Conservation (phyloP, 2,888 invertebrate genomes). For the Acleris laterana region DNA sequence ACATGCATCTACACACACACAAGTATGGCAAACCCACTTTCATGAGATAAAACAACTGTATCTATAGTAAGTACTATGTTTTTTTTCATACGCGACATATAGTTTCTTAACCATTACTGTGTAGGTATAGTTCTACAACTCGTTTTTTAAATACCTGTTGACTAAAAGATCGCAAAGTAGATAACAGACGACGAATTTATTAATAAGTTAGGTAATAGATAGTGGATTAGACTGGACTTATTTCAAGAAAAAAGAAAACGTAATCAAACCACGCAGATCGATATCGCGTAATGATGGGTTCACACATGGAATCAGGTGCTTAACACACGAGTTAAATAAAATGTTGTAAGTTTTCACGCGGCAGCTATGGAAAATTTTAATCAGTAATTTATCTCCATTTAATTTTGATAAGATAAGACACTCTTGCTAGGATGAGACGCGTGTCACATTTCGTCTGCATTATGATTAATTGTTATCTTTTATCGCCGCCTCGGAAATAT, state of each 20-base stretch:
- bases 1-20: too few relatives aligned
- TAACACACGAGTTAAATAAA: constrained; percentile 28
- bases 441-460: constrained; percentile 66
- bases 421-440: constrained; percentile 57
- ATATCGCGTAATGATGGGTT: constrained; percentile 6
- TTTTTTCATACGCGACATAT: too few relatives aligned
- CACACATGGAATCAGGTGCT: constrained; percentile 23
- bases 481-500: constrained; percentile 56
- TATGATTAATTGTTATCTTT: constrained; percentile 57
- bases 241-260: background rate
- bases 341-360: constrained; percentile 54
- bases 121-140: too few relatives aligned
- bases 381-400: constrained; percentile 62
- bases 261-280: background rate
- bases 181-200: too few relatives aligned
- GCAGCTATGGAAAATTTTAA: constrained; percentile 69
- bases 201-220: too few relatives aligned
- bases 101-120: too few relatives aligned
- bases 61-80: too few relatives aligned
- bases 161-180: too few relatives aligned
- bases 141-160: too few relatives aligned
- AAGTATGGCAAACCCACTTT: too few relatives aligned
- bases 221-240: background rate
- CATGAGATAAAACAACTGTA: too few relatives aligned
- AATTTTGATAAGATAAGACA: constrained; percentile 74